Conservation (phyloP, 2,888 invertebrate genomes). For the Sthenelais limicola region DNA sequence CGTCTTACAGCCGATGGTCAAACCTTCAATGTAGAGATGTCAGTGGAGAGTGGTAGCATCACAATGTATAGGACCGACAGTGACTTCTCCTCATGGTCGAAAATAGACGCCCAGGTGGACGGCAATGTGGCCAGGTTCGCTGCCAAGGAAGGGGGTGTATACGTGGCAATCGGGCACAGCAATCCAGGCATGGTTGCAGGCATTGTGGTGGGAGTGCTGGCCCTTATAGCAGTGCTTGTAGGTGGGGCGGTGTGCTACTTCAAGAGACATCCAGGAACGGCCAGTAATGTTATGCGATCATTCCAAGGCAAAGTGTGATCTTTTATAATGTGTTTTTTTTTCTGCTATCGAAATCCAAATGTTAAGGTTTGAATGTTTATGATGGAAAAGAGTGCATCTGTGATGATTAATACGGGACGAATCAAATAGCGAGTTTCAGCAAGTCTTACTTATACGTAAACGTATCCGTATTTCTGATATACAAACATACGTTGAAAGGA, state of each 20-base stretch:
- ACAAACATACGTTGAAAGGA: too few species aligned
- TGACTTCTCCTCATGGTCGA: constrained; percentile 60
- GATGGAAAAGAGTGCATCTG: too few species aligned
- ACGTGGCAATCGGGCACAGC: constrained; percentile 58
- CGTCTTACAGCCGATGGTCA: constrained; percentile 52
- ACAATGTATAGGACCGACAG: constrained; percentile 49
- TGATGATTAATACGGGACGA: too few species aligned
- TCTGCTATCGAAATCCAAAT: neutral
- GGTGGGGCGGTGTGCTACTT: constrained; percentile 60
- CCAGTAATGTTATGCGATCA: constrained; percentile 32
- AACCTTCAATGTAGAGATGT: constrained; percentile 53
- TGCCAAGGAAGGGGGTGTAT: constrained; percentile 62
- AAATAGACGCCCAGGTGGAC: constrained; percentile 56
- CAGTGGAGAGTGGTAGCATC: constrained; percentile 43
- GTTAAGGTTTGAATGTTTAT: too few species aligned
- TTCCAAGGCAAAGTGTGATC: constrained; percentile 41
- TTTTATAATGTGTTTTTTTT: too few species aligned
- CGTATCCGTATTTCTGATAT: too few species aligned
- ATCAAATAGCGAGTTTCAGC: too few species aligned
- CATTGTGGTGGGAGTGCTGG: constrained; percentile 54
- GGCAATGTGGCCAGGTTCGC: constrained; percentile 57
- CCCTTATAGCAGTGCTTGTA: constrained; percentile 57
- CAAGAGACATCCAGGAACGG: constrained; percentile 57
- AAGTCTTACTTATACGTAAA: too few species aligned
- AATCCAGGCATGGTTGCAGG: constrained; percentile 61